These are phyloP conservation scores for Podarcis siculus DNA, from an alignment of 2,797 vertebrate species.

Conservation along the genomic window DNA sequence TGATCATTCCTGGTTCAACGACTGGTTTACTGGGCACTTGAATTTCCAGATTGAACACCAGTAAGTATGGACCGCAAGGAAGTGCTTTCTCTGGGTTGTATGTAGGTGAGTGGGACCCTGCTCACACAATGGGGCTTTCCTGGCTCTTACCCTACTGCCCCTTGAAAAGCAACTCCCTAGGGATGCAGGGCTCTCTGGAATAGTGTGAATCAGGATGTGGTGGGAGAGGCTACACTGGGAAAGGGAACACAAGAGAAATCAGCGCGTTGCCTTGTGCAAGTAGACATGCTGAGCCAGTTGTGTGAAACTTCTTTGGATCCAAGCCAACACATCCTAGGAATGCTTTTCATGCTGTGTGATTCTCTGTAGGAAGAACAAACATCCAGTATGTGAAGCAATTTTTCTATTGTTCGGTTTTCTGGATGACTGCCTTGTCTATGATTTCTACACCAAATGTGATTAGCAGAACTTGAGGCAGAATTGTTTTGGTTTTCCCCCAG, in stretches of 20 bases:
- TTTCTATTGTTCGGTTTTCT: background rate
- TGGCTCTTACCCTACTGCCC: no score
- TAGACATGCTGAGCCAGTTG: no score
- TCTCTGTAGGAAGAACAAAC: background rate
- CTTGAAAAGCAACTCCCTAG: no score
- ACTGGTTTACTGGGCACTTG: slow-evolving; percentile 82
- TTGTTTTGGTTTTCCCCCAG: slow-evolving; percentile 61
- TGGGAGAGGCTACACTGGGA: no score
- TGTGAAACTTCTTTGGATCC: no score
- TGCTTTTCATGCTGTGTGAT: background rate
- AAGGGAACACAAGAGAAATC: no score
- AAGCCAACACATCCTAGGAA: accelerated
- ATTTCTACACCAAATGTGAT: background rate
- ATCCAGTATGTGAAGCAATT: no score
- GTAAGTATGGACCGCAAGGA: slow-evolving; percentile 62
- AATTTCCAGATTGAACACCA: slow-evolving; percentile 83
- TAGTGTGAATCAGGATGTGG: no score
- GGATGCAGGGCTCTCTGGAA: no score
- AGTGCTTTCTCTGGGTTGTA: background rate
- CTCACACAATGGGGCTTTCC: background rate
- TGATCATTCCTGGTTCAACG: slow-evolving; percentile 78
- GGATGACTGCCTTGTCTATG: background rate
- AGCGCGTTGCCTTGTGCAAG: no score
- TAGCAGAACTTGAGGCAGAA: background rate
- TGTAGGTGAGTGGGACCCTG: background rate